These are phyloP conservation scores for Stratiomys singularior DNA, from an alignment of 2,888 invertebrate genomes.

Conservation along the genomic window DNA sequence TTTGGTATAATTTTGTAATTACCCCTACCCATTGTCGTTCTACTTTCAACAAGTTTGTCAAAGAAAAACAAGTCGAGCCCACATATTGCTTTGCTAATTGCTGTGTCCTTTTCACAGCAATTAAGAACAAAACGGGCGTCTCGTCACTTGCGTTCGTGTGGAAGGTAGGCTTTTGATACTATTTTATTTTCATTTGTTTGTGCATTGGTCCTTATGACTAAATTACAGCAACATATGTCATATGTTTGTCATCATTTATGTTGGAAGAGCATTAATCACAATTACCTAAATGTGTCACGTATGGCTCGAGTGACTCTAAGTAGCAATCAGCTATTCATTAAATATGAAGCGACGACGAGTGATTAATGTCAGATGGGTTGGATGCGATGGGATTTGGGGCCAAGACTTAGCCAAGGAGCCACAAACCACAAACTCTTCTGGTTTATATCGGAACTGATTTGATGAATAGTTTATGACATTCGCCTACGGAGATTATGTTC, in stretches of 20 bases:
- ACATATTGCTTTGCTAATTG: background rate
- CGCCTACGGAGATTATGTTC: background rate
- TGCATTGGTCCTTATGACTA: conserved; percentile 1
- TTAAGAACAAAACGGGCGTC: background rate
- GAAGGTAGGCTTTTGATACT: background rate
- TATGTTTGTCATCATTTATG: conserved; percentile 35
- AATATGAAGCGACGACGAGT: conserved; percentile 38
- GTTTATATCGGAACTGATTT: conserved; percentile 31
- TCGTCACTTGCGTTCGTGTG: background rate
- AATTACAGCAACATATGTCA: conserved; percentile 40
- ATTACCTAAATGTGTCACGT: conserved; percentile 44
- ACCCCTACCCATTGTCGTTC: too few relatives aligned
- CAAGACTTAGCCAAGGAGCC: background rate
- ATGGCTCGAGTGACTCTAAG: conserved; percentile 33
- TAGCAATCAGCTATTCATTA: conserved; percentile 45
- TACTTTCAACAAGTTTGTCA: too few relatives aligned
- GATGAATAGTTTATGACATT: conserved; percentile 44
- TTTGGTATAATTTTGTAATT: too few relatives aligned
- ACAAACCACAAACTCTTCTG: conserved; percentile 32
- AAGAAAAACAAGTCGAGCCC: background rate
- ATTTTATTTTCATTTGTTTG: background rate
- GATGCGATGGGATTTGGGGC: background rate
- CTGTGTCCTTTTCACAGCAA: conserved; percentile 3
- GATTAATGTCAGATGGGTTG: conserved; percentile 36
- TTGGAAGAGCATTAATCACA: conserved; percentile 31